Evolutionary conservation across 2,113 vertebrate genomes (phyloP).

Genomic region (Anarhynchus alexandrinus): DNA sequence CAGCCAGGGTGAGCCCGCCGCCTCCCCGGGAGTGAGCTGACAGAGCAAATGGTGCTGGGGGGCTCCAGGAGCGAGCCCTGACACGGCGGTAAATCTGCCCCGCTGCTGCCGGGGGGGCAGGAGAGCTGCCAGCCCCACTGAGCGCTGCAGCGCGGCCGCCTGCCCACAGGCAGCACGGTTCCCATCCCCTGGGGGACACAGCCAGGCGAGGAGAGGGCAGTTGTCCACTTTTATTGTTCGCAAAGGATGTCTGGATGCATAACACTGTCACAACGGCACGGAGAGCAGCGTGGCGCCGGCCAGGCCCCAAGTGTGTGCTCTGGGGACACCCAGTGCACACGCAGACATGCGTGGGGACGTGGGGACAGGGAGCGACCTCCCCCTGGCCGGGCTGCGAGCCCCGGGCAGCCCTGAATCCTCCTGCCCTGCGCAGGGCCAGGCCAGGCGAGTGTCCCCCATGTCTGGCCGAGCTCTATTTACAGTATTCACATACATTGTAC

Average conservation of each 20-base stretch:
- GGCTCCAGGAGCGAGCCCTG: neutral
- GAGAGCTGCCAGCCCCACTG: neutral
- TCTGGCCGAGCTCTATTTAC: slow-evolving; percentile 84
- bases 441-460: neutral
- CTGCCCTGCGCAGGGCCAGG: neutral
- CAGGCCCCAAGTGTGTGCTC: neutral
- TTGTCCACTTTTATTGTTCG: slow-evolving; percentile 73
- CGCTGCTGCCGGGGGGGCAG: accelerated
- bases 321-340: neutral
- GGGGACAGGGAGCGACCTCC: neutral
- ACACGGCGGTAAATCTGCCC: accelerated
- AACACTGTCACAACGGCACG: slow-evolving; percentile 74
- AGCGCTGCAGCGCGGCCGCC: accelerated
- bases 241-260: slow-evolving; percentile 71
- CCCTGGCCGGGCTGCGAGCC: neutral
- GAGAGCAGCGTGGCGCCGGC: neutral
- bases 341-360: neutral
- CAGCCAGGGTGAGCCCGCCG: neutral
- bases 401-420: neutral
- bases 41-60: neutral
- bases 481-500: slow-evolving; percentile 94
- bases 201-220: neutral
- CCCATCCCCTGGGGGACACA: accelerated
- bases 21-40: neutral
- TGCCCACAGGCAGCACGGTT: accelerated